Percentiles rank a stretch among this genome's conserved stretches.
Evolutionary conservation across 2,797 vertebrate species (phyloP).

Genomic region (Danio kyathit): DNA sequence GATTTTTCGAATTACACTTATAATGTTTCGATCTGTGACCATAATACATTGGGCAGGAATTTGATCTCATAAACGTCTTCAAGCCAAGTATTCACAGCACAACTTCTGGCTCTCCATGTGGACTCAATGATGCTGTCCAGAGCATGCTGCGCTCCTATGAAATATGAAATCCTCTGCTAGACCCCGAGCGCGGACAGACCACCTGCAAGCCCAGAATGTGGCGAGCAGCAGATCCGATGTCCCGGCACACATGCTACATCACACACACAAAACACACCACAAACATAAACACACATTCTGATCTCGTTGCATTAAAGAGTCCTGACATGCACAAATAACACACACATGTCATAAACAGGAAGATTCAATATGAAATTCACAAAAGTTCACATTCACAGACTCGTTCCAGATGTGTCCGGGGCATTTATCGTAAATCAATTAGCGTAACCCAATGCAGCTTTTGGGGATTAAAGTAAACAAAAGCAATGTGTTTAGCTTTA

Average conservation of each 20-base stretch:
- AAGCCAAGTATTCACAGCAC: conserved; percentile 93
- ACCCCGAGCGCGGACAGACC: conserved; percentile 89
- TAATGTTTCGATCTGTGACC: no score
- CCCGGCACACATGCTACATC: conserved; percentile 65
- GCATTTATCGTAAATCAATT: conserved; percentile 45
- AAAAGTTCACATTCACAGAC: conserved; percentile 1
- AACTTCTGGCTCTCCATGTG: conserved; percentile 95
- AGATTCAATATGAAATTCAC: conserved; percentile 39
- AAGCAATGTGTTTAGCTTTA: conserved; percentile 33
- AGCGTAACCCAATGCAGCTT: conserved; percentile 24
- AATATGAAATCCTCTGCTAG: conserved; percentile 94
- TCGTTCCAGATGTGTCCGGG: conserved; percentile 35
- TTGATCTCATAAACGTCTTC: conserved; percentile 81
- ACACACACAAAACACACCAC: conserved; percentile 36
- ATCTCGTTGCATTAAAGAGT: background rate
- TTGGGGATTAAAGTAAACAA: conserved; percentile 24
- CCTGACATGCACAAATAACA: conserved; percentile 17
- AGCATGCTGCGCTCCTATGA: conserved; percentile 91
- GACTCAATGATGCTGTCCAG: conserved; percentile 95
- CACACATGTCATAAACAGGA: conserved; percentile 22
- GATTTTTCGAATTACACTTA: no score
- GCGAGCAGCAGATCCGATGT: conserved; percentile 76
- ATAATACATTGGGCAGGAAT: no score
- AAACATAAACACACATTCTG: conserved; percentile 27
- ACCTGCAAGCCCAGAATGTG: conserved; percentile 87